A percentile compares a stretch with the other conserved stretches of the same genome.
phyloP scores from a whole-genome alignment of 2,113 vertebrate species.

The Saimiri boliviensis region DNA sequence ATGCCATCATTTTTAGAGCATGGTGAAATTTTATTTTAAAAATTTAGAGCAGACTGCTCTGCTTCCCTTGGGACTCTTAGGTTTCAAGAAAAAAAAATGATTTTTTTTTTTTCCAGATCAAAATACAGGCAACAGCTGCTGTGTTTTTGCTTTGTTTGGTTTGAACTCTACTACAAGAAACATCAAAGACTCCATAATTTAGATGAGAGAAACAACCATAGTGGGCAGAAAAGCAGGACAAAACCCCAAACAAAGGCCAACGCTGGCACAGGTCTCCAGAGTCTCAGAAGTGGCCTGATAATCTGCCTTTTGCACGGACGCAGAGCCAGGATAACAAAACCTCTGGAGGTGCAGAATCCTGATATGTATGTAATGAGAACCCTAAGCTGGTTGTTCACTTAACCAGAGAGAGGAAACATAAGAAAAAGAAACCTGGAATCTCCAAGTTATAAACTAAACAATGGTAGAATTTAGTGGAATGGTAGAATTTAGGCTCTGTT shows the following conservation, averaged over 20 bases:
- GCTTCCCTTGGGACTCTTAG: conserved; percentile 14
- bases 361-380: neutral
- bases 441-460: neutral
- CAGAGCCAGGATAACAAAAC: neutral
- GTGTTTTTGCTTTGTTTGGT: conserved; percentile 2
- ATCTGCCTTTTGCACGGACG: neutral
- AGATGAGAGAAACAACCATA: neutral
- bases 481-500: neutral
- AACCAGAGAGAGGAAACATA: neutral
- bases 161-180: conserved; percentile 43
- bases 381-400: neutral
- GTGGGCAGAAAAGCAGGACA: neutral
- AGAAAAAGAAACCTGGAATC: neutral
- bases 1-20: conserved; percentile 38
- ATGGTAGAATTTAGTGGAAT: rapidly evolving
- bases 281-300: neutral
- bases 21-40: conserved; percentile 43
- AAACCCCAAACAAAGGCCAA: neutral
- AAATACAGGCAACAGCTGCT: neutral
- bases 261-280: neutral
- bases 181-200: neutral
- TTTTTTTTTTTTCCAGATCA: neutral
- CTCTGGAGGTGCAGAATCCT: neutral
- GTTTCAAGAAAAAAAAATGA: neutral
- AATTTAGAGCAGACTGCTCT: neutral